These are phyloP conservation scores for Labroides dimidiatus DNA, from an alignment of 2,797 vertebrate genomes.

Conservation along the genomic window DNA sequence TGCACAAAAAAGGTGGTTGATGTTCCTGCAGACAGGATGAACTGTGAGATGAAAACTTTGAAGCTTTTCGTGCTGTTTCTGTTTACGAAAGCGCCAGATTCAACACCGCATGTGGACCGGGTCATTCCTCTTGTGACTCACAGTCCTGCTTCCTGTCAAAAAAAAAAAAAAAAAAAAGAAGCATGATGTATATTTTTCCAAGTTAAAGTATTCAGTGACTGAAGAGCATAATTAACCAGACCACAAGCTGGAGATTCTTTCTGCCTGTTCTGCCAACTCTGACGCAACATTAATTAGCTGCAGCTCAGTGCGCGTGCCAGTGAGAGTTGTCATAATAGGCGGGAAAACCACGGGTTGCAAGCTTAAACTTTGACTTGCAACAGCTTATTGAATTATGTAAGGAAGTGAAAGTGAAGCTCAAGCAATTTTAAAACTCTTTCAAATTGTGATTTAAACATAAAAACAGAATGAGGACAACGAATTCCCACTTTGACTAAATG, in stretches of 20 bases:
- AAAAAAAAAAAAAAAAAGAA: neutral
- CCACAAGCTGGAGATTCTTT: constrained; percentile 1
- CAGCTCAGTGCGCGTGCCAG: constrained; percentile 11
- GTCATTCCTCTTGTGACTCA: neutral
- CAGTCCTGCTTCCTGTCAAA: neutral
- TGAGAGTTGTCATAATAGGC: constrained; percentile 8
- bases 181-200: neutral
- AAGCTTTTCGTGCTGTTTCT: neutral
- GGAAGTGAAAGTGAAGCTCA: neutral
- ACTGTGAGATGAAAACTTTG: neutral
- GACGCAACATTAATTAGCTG: constrained; percentile 20
- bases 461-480: neutral
- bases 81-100: neutral
- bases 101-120: neutral
- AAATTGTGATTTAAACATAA: neutral
- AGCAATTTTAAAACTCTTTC: neutral
- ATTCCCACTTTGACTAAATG: neutral
- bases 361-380: neutral
- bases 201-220: neutral
- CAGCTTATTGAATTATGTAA: neutral
- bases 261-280: constrained; percentile 1
- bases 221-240: neutral
- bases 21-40: neutral
- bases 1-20: neutral
- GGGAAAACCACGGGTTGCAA: neutral